phyloP scores from a whole-genome alignment of 2,888 invertebrate species.

The Eumerus sabulonum region DNA sequence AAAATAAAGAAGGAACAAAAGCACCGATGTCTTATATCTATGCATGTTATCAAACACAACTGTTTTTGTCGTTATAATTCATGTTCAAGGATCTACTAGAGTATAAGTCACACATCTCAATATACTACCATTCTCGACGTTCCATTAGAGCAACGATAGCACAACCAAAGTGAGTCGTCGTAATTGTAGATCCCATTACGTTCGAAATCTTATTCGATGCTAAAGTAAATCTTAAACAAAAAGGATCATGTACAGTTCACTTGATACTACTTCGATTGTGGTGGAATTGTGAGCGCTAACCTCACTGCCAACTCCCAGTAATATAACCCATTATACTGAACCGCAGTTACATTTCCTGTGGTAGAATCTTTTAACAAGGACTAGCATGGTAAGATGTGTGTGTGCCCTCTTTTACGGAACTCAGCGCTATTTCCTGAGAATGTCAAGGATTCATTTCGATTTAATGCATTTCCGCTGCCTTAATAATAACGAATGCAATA shows the following conservation, averaged over 20 bases:
- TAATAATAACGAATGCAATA: conserved; percentile 65
- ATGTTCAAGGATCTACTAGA: background rate
- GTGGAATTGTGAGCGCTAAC: conserved; percentile 30
- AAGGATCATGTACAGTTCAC: conserved; percentile 42
- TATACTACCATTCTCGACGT: conserved; percentile 18
- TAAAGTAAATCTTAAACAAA: conserved; percentile 41
- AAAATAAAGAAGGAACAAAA: no score
- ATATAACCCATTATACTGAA: conserved; percentile 32
- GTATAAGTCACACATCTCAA: no score
- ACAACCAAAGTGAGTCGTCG: conserved; percentile 10
- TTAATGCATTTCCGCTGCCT: conserved; percentile 71
- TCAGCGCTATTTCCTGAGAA: conserved; percentile 68
- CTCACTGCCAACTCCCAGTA: conserved; percentile 15
- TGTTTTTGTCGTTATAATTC: no score
- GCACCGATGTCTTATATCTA: no score
- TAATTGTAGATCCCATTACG: conserved; percentile 63
- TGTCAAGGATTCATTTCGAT: conserved; percentile 71
- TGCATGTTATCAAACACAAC: no score
- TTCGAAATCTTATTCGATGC: conserved; percentile 58
- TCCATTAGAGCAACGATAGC: conserved; percentile 49
- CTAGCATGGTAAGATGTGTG: conserved; percentile 32
- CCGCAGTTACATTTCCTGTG: conserved; percentile 45
- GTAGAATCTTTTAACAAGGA: conserved; percentile 42
- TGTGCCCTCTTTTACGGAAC: conserved; percentile 56
- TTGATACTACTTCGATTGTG: conserved; percentile 49